Evolutionary conservation across 2,797 vertebrate species (phyloP).

Genomic region (Pangasius mekongensis): DNA sequence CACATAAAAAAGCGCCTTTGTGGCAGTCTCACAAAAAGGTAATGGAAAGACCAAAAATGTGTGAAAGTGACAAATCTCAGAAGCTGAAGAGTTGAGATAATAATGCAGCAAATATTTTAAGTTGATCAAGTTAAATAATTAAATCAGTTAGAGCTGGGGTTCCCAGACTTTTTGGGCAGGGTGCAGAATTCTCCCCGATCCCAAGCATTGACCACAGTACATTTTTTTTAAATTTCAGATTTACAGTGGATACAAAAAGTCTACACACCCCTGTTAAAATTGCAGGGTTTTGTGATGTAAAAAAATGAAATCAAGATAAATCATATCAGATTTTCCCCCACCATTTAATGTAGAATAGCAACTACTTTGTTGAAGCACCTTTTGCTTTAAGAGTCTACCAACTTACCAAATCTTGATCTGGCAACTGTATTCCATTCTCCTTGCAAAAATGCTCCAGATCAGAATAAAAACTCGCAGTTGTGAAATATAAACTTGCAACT

Average conservation of each 20-base stretch:
- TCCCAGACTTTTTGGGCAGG: neutral
- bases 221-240: neutral
- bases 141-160: neutral
- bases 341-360: neutral
- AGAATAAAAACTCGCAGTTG: neutral
- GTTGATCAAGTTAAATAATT: neutral
- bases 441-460: neutral
- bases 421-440: neutral
- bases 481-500: too few species aligned
- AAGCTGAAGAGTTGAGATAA: neutral
- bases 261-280: neutral
- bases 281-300: neutral
- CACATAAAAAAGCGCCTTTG: conserved; percentile 15
- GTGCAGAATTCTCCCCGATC: neutral
- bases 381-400: neutral
- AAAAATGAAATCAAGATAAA: neutral
- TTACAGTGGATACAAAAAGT: neutral
- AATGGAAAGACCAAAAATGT: neutral
- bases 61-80: neutral
- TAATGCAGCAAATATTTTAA: neutral
- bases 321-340: neutral
- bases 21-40: neutral
- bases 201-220: neutral
- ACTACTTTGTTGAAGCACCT: neutral
- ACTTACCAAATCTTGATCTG: neutral